A percentile compares a stretch with the other conserved stretches of the same genome.
Evolutionary conservation across 1,140 invertebrate genomes (phyloP).

Genomic region (Drosophila dunni): DNA sequence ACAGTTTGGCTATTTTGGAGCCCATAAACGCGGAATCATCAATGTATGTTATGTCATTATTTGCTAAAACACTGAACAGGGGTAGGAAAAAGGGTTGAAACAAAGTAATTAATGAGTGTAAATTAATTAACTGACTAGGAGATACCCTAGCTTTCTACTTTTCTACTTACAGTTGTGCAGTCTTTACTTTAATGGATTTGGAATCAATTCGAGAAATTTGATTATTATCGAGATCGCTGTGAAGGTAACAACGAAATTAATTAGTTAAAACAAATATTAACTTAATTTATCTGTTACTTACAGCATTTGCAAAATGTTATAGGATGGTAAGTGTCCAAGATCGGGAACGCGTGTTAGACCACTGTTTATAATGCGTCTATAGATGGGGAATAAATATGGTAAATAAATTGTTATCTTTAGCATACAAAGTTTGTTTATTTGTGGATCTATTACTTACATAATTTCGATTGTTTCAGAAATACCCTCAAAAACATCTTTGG

Average conservation of each 20-base stretch:
- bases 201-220: slow-evolving; percentile 85
- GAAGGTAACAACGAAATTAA: slow-evolving; percentile 9
- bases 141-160: no score
- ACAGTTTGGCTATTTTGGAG: slow-evolving; percentile 88
- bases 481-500: slow-evolving; percentile 83
- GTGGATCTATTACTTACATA: slow-evolving; percentile 77
- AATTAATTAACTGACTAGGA: neutral
- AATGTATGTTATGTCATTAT: slow-evolving; percentile 87
- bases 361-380: slow-evolving; percentile 86
- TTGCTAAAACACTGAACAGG: slow-evolving; percentile 86
- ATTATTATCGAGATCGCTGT: slow-evolving; percentile 87
- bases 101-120: neutral
- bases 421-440: no score
- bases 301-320: slow-evolving; percentile 86
- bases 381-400: neutral
- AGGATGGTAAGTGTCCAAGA: slow-evolving; percentile 83
- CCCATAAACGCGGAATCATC: slow-evolving; percentile 88
- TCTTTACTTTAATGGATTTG: slow-evolving; percentile 86
- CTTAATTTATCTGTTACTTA: slow-evolving; percentile 81
- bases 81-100: neutral
- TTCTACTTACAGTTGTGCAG: slow-evolving; percentile 87
- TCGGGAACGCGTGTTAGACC: slow-evolving; percentile 86
- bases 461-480: slow-evolving; percentile 85
- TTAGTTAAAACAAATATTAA: neutral
- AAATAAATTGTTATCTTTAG: neutral